These are phyloP conservation scores for Eumaeus atala DNA, from an alignment of 1,140 invertebrate genomes.

Conservation along the genomic window DNA sequence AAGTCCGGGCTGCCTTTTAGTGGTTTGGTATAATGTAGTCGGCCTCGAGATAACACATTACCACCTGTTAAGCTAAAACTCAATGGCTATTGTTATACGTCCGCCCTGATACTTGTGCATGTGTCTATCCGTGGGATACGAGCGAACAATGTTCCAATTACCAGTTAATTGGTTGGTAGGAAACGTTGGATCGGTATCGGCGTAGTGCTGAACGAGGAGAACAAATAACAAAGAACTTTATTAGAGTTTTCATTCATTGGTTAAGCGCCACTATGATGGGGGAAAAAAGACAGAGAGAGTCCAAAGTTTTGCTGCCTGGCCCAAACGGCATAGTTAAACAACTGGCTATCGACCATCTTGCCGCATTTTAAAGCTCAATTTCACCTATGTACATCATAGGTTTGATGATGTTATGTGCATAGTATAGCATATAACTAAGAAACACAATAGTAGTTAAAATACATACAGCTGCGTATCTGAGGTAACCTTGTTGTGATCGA, in stretches of 20 bases:
- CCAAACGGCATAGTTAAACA: not conserved
- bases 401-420: not conserved
- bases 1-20: not conserved
- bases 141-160: constrained; percentile 1
- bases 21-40: not conserved
- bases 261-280: not conserved
- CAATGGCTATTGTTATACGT: not conserved
- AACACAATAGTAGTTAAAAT: constrained; percentile 5
- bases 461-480: constrained; percentile 5
- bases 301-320: not conserved
- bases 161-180: constrained; percentile 1
- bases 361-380: not conserved
- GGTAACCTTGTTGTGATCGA: constrained; percentile 16
- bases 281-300: not conserved
- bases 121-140: not conserved
- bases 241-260: not conserved
- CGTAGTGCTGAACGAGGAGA: constrained; percentile 4
- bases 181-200: not conserved
- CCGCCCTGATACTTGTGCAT: not conserved
- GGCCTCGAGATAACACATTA: not conserved
- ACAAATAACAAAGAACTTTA: not conserved
- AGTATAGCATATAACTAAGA: constrained; percentile 2
- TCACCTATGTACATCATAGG: not conserved
- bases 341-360: not conserved
- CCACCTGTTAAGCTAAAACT: not conserved